Conservation (phyloP, 2,797 vertebrate species). For the Naso thynnoides region DNA sequence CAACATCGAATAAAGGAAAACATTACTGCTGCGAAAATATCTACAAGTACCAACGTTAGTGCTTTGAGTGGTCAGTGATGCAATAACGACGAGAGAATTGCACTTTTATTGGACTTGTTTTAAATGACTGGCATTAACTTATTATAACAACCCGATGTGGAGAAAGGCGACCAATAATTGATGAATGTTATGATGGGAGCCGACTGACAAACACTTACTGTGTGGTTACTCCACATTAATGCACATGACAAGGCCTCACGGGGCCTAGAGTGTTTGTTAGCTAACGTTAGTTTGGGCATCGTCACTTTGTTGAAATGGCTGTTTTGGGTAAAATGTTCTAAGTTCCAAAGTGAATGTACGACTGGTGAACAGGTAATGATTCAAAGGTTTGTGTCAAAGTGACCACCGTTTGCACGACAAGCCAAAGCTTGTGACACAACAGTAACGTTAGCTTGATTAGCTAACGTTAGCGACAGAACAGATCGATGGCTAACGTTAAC, state of each 20-base stretch:
- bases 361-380: neutral
- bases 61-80: no score
- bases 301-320: neutral
- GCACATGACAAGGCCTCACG: constrained; percentile 6
- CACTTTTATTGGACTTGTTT: neutral
- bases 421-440: neutral
- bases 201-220: accelerated
- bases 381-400: neutral
- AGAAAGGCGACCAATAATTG: no score
- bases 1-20: no score
- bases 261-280: neutral
- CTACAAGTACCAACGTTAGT: no score
- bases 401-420: neutral
- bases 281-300: neutral
- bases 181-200: neutral
- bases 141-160: neutral
- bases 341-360: accelerated
- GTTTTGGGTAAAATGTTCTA: no score
- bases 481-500: neutral
- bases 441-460: constrained; percentile 12
- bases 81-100: no score
- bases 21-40: no score
- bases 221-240: neutral
- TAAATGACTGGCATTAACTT: neutral
- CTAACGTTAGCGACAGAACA: neutral